Evolutionary conservation across 2,888 invertebrate species (phyloP).

Genomic region (Sarcophaga caerulescens): DNA sequence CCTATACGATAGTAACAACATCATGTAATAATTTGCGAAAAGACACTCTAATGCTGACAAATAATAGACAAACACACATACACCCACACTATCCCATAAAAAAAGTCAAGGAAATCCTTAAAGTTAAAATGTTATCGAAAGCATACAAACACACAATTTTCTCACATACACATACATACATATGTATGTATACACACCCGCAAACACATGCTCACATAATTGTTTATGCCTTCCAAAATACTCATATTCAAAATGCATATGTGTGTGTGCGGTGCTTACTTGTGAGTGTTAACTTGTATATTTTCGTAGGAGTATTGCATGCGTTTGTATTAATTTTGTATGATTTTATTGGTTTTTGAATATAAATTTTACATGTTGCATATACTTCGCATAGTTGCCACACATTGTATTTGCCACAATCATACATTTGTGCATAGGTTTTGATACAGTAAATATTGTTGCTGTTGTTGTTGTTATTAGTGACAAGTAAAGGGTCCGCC

Average conservation of each 20-base stretch:
- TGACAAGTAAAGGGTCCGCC: no score
- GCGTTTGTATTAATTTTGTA: slow-evolving; percentile 34
- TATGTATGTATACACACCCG: no score
- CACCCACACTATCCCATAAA: no score
- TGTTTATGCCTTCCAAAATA: neutral
- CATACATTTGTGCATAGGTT: neutral
- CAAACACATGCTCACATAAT: no score
- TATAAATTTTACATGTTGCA: slow-evolving; percentile 1
- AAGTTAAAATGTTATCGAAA: neutral
- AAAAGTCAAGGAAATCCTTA: neutral
- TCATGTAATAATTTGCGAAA: no score
- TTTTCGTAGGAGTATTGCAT: neutral
- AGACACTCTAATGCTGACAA: no score
- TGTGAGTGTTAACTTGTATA: no score
- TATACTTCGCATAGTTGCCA: neutral
- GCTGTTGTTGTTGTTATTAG: slow-evolving; percentile 22
- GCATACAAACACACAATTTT: neutral
- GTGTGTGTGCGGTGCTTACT: neutral
- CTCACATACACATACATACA: no score
- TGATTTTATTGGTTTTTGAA: slow-evolving; percentile 28
- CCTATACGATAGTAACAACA: no score
- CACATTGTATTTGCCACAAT: neutral
- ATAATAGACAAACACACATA: no score
- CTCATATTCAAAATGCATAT: neutral
- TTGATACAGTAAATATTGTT: neutral